These are phyloP conservation scores for Melanotaenia boesemani DNA, from an alignment of 2,797 vertebrate species.

Conservation along the genomic window DNA sequence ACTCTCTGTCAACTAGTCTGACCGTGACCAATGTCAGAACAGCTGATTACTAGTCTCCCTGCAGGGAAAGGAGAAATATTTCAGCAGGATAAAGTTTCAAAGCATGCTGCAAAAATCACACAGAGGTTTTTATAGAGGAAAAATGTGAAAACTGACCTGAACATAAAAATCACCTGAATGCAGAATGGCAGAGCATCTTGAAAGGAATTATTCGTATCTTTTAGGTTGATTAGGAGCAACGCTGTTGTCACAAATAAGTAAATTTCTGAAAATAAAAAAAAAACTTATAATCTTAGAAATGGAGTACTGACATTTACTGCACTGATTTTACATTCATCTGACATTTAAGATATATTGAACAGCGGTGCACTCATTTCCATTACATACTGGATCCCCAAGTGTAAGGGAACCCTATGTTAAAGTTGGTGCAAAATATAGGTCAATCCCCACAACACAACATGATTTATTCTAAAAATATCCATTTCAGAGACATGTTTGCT, in stretches of 20 bases:
- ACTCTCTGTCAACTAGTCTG: neutral
- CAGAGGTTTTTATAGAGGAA: neutral
- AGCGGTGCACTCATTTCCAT: neutral
- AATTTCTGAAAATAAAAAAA: neutral
- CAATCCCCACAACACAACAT: neutral
- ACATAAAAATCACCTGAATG: neutral
- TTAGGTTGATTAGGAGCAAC: neutral
- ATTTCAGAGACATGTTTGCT: constrained; percentile 6
- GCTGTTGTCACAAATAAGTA: neutral
- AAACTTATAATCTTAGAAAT: neutral
- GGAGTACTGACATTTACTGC: neutral
- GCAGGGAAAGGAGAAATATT: neutral
- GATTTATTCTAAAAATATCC: constrained; percentile 54
- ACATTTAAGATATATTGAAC: neutral
- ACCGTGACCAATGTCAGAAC: neutral
- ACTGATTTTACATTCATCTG: neutral
- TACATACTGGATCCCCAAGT: neutral
- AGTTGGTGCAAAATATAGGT: constrained; percentile 13
- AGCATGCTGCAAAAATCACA: neutral
- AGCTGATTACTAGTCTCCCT: neutral
- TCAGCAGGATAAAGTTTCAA: neutral
- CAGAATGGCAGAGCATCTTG: neutral
- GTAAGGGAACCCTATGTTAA: neutral
- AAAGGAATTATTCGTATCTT: no score
- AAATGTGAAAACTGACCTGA: neutral